phyloP scores from a whole-genome alignment of 2,797 vertebrate genomes.

The Micropoecilia bifurca region DNA sequence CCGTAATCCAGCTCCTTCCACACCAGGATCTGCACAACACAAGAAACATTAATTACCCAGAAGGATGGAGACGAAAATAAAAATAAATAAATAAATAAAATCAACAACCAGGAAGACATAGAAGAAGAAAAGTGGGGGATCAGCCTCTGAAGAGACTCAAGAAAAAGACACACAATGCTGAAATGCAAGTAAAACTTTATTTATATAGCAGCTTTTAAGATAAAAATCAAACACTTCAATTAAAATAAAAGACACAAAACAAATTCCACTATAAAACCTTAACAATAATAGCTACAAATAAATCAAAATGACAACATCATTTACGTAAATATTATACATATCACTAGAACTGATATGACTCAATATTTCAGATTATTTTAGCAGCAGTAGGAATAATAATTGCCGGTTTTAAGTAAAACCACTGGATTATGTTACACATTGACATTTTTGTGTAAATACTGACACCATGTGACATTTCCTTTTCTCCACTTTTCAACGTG shows the following conservation, averaged over 20 bases:
- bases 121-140: background rate
- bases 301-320: background rate
- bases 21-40: constrained; percentile 85
- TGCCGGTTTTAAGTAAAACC: background rate
- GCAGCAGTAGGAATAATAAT: background rate
- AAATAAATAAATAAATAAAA: background rate
- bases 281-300: background rate
- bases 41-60: background rate
- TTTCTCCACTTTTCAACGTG: background rate
- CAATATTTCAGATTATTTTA: background rate
- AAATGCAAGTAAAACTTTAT: background rate
- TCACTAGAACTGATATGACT: background rate
- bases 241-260: too few relatives aligned
- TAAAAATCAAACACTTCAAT: too few relatives aligned
- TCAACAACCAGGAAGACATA: background rate
- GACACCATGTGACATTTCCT: background rate
- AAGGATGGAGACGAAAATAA: background rate
- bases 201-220: too few relatives aligned
- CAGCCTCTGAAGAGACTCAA: background rate
- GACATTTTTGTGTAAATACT: background rate
- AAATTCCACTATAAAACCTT: background rate
- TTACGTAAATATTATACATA: background rate
- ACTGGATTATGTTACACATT: background rate
- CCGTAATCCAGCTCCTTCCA: constrained; percentile 99
- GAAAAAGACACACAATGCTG: background rate